Evolutionary conservation across 2,888 invertebrate genomes (phyloP), one percentile per base, ranked within the genome.

Genomic region (Zygogramma bicolorata): DNA sequence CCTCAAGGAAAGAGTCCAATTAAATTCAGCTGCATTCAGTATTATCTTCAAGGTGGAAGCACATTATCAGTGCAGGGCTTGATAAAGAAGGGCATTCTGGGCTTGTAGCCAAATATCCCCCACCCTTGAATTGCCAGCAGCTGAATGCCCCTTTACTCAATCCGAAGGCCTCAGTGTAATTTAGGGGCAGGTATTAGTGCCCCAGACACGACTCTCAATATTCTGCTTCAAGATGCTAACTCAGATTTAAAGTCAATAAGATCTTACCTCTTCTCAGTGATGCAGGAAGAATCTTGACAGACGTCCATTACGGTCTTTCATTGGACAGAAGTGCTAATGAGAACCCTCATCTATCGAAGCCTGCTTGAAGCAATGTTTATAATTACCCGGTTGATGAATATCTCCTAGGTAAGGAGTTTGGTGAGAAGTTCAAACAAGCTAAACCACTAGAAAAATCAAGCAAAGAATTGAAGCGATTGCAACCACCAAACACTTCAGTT

Each of bases 251-350:
- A 25, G 6, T 31, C 1, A 65, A 49, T 15, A n/a, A 13, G 2
- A 49, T 15, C 3, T 18, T 57, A 40, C 53, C 34, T 2, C 22
- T n/a, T 20, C 38, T 57, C 2, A 66, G 65, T 34, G 53, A 66
- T 31, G 65, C 58, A 29, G 38, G 65, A 22, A 66, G 57, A 20
- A 66, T 66, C 13, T 57, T 66, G 6, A 38, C 65, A 57, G 27
- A 66, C 15, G 31, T 31, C 20, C 65, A 66, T n/a, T 66, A 65
- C 8, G 31, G 7, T 8, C n/a, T n/a, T 8, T 31, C 31, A 5
- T 31, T 65, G 15, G 65, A 65, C 3, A 40, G 65, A 15, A 46
- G 65, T n/a, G 46, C 65, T 4, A 65, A 65, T 31, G 18, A 49
- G 3, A 49, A 31, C 65, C 10, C 31, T 31, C 49, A 25, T 27